phyloP scores from a whole-genome alignment of 2,888 invertebrate species.

The Melieria omissa region DNA sequence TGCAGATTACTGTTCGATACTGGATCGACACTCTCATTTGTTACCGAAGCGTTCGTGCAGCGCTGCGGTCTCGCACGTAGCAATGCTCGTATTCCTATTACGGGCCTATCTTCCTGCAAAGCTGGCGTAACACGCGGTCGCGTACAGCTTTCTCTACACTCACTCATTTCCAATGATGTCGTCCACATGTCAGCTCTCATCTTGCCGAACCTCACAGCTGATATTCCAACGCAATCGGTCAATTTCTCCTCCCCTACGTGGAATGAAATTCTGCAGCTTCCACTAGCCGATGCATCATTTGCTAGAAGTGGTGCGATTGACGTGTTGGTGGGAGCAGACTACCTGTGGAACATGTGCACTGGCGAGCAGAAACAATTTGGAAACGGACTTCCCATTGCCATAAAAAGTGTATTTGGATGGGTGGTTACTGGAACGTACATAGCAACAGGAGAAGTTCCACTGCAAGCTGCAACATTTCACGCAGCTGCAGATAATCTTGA shows the following conservation, averaged over 20 bases:
- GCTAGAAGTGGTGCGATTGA: no score
- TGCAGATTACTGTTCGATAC: neutral
- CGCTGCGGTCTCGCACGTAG: constrained; percentile 3
- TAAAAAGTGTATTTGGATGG: constrained; percentile 7
- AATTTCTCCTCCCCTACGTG: neutral
- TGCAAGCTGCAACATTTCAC: neutral
- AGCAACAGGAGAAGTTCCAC: neutral
- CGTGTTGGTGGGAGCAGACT: no score
- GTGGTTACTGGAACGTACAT: neutral
- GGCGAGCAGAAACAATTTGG: neutral
- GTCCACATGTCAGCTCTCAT: constrained; percentile 7
- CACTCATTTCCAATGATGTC: neutral
- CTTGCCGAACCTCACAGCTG: neutral
- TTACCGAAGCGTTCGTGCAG: neutral
- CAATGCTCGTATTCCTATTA: neutral
- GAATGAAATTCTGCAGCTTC: neutral
- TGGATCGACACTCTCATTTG: neutral
- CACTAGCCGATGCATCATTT: no score
- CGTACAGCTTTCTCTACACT: constrained; percentile 7
- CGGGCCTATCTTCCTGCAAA: constrained; percentile 18
- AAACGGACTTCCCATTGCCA: neutral
- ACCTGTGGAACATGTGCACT: neutral
- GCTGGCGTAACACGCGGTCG: constrained; percentile 11
- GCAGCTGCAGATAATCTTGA: neutral
- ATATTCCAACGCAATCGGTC: constrained; percentile 3